phyloP scores from a whole-genome alignment of 2,888 invertebrate genomes.

The Epirrhoe alternata region DNA sequence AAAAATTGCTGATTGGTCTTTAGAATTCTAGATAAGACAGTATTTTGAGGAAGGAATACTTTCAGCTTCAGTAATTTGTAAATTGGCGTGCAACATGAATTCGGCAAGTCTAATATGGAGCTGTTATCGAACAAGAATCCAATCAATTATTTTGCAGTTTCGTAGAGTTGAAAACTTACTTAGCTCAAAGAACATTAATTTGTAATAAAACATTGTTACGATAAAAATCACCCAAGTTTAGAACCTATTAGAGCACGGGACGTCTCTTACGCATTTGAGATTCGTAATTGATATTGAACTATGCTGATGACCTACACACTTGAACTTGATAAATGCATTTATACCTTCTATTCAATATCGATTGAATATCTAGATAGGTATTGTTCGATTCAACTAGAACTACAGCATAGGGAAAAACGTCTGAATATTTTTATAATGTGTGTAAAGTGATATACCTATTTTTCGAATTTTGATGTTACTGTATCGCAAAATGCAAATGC shows the following conservation, averaged over 20 bases:
- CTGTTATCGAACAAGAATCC: constrained; percentile 18
- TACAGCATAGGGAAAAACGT: too few species aligned
- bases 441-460: too few species aligned
- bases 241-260: too few species aligned
- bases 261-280: neutral
- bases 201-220: too few species aligned
- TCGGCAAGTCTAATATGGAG: constrained; percentile 17
- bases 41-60: constrained; percentile 18
- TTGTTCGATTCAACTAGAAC: neutral
- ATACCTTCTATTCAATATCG: too few species aligned
- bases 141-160: neutral
- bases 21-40: neutral
- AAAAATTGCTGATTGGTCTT: constrained; percentile 16
- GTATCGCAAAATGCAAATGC: too few species aligned
- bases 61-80: constrained; percentile 5
- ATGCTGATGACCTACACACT: constrained; percentile 13
- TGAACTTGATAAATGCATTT: constrained; percentile 21
- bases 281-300: constrained; percentile 2
- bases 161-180: neutral
- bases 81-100: constrained; percentile 27
- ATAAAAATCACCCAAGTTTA: too few species aligned
- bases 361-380: neutral
- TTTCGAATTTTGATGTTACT: too few species aligned
- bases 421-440: too few species aligned
- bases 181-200: too few species aligned